A percentile compares a stretch with the other conserved stretches of the same genome.
These are phyloP conservation scores for Stegastes partitus DNA, from an alignment of 2,113 vertebrate genomes.

Conservation along the genomic window DNA sequence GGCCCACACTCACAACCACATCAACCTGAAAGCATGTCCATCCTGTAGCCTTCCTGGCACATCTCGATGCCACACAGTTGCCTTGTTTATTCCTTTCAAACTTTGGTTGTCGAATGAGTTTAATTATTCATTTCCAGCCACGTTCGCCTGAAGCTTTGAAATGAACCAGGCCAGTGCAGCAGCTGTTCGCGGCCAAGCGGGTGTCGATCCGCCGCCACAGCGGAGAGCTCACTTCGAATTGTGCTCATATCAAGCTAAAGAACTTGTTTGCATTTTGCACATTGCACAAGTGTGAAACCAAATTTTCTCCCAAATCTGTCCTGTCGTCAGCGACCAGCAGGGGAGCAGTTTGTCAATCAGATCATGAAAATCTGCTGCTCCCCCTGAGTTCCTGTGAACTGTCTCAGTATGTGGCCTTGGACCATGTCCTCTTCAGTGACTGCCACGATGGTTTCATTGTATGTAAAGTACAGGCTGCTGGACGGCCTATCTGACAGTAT, in stretches of 20 bases:
- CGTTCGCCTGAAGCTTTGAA: conserved; percentile 35
- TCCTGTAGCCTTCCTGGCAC: conserved; percentile 72
- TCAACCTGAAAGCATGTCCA: conserved; percentile 80
- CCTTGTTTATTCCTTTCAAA: conserved; percentile 45
- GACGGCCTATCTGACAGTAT: conserved; percentile 61
- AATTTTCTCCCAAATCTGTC: conserved; percentile 32
- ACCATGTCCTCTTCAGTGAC: conserved; percentile 21
- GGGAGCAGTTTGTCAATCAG: conserved; percentile 38
- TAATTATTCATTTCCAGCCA: conserved; percentile 55
- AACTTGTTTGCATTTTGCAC: conserved; percentile 80
- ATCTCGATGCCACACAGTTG: conserved; percentile 19
- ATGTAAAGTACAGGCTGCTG: conserved; percentile 60
- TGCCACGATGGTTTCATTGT: conserved; percentile 1
- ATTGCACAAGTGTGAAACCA: conserved; percentile 65
- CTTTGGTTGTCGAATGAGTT: conserved; percentile 38
- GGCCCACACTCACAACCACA: conserved; percentile 58
- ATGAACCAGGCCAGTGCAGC: conserved; percentile 51
- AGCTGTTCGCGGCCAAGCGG: conserved; percentile 15
- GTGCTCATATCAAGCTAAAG: conserved; percentile 44
- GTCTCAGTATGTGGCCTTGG: conserved; percentile 21
- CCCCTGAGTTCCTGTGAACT: conserved; percentile 2
- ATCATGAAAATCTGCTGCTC: conserved; percentile 19
- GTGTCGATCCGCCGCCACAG: conserved; percentile 19
- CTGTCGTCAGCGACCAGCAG: conserved; percentile 9
- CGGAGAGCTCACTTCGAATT: conserved; percentile 30